phyloP scores from a whole-genome alignment of 2,113 vertebrate genomes.

The Mesembrinibis cayennensis region DNA sequence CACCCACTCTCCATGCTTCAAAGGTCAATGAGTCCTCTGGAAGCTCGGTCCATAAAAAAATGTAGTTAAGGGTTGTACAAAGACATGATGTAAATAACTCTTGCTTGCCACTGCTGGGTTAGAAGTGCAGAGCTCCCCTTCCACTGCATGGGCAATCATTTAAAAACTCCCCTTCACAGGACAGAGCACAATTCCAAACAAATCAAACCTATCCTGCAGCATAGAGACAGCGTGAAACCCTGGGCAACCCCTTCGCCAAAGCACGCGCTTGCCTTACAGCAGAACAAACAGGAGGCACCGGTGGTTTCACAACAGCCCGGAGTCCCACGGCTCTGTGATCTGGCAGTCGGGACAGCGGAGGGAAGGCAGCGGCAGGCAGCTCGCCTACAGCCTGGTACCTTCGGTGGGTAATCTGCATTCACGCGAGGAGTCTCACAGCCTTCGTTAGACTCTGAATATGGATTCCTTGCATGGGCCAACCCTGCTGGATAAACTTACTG shows the following conservation, averaged over 20 bases:
- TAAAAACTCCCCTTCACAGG: neutral
- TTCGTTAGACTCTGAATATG: neutral
- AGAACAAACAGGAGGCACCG: neutral
- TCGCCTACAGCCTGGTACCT: neutral
- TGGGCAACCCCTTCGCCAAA: neutral
- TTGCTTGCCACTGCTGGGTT: neutral
- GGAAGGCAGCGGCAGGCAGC: neutral
- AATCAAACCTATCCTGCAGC: neutral
- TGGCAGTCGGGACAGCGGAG: neutral
- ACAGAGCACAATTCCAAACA: neutral
- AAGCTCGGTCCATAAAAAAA: neutral
- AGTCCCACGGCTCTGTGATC: neutral
- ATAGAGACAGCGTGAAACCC: neutral
- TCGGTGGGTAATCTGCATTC: neutral
- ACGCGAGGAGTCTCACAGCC: accelerated
- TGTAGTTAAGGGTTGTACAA: neutral
- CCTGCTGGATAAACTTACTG: neutral
- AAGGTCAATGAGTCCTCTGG: neutral
- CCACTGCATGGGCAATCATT: neutral
- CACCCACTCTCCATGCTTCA: neutral
- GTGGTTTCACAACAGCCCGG: neutral
- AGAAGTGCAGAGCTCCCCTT: neutral
- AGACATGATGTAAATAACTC: neutral
- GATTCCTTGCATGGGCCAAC: neutral
- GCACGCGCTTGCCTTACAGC: neutral